phyloP scores from a whole-genome alignment of 2,797 vertebrate species.

The Nannoperca obscura region DNA sequence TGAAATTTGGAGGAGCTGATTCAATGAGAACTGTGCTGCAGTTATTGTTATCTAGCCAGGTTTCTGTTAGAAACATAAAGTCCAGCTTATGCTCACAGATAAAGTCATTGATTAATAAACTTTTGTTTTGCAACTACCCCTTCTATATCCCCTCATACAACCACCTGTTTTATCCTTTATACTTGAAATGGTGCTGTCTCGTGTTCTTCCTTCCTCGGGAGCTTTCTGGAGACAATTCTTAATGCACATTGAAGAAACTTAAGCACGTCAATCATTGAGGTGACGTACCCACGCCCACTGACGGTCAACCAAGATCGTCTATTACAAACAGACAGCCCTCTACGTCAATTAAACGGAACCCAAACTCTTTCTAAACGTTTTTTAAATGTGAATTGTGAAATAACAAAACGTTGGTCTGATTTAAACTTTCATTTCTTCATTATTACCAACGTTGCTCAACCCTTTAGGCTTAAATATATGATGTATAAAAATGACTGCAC shows the following conservation, averaged over 20 bases:
- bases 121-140: no score
- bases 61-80: no score
- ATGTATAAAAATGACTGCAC: background rate
- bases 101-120: no score
- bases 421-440: background rate
- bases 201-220: background rate
- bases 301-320: constrained; percentile 29
- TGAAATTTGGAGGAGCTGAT: no score
- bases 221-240: background rate
- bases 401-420: background rate
- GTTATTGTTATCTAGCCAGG: no score
- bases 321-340: background rate
- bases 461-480: background rate
- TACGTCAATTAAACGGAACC: background rate
- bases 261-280: background rate
- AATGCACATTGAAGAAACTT: background rate
- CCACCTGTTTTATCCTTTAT: constrained; percentile 21
- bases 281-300: constrained; percentile 54
- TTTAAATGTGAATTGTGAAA: background rate
- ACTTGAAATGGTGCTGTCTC: background rate
- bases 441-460: background rate
- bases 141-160: background rate
- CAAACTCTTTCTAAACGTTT: no score
- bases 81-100: no score
- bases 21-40: no score